Evolutionary conservation across 2,888 invertebrate genomes (phyloP), one percentile per base, ranked within the genome.

Genomic region (Diaperis boleti): DNA sequence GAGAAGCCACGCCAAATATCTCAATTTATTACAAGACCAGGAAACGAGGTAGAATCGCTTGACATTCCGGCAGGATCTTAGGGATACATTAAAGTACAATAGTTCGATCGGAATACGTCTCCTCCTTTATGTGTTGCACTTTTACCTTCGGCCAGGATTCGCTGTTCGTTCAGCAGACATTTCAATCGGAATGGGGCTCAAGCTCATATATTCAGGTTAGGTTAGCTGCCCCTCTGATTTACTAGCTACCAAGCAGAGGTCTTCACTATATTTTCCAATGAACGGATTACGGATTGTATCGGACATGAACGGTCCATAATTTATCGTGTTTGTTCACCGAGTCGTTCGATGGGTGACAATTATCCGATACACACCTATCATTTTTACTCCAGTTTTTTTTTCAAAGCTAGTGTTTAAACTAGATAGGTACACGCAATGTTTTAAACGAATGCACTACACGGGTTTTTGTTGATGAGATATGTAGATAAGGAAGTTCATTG

Each of bases 221-320:
- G 70, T 66, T 70, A 69, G 70, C 71, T 66, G 66, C 69, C 65
- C 67, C 62, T 66, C 70, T 75, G 76, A 76, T 76, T 74, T 76
- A 76, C 68, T 70, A 65, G 69, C 69, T 61, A 64, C 66, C 69
- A 72, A 72, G 65, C 70, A 70, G 67, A 71, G 74, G 74, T 74
- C 74, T 74, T 74, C 71, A 72, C 73, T 74, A 74, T 73, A 74
- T 74, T 74, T 73, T 73, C 73, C 73, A 73, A 73, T 74, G 73
- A 71, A 71, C 70, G 68, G 71, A 69, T 69, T 70, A 70, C 71
- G 67, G 65, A 73, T 69, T 71, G 73, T 71, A 73, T 72, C 71
- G 72, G 60, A 66, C 68, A 66, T 71, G 69, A 64, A 66, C 66
- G 52, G 55, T 54, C 62, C 57, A 67, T 69, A 67, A 69, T 67